These are phyloP conservation scores for Drosophila greeni DNA, from an alignment of 2,888 invertebrate species.

Conservation along the genomic window DNA sequence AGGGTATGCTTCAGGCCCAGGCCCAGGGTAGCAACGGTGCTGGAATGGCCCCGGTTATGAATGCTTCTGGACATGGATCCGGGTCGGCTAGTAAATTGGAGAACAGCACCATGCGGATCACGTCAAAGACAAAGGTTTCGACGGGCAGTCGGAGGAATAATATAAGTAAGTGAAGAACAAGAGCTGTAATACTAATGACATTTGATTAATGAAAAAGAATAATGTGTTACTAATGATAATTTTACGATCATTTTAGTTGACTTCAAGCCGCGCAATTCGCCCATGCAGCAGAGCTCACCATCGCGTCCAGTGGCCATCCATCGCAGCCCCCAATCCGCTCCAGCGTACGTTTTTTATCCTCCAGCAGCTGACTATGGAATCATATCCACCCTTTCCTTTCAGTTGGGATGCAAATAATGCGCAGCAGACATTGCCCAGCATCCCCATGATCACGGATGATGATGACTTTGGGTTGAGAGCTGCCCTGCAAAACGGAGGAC, in stretches of 20 bases:
- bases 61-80: constrained; percentile 12
- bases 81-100: constrained; percentile 65
- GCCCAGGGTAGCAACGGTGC: constrained; percentile 44
- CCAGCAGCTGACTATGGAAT: constrained; percentile 22
- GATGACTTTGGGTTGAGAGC: constrained; percentile 74
- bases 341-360: constrained; percentile 73
- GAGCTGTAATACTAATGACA: not conserved
- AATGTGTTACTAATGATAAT: not conserved
- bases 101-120: constrained; percentile 82
- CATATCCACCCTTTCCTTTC: not conserved
- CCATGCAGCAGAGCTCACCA: constrained; percentile 82
- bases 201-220: not conserved
- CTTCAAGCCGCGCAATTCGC: constrained; percentile 81
- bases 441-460: constrained; percentile 87
- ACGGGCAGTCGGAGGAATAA: constrained; percentile 80
- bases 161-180: constrained; percentile 72
- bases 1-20: constrained; percentile 11
- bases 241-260: constrained; percentile 71
- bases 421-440: constrained; percentile 85
- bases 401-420: constrained; percentile 84
- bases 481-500: constrained; percentile 59
- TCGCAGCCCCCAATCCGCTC: constrained; percentile 79
- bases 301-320: constrained; percentile 73
- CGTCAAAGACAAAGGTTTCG: constrained; percentile 82
- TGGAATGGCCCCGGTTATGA: constrained; percentile 7